Base-by-base conservation (phyloP, 2,113 vertebrate genomes). In the Seriola quinqueradiata region DNA sequence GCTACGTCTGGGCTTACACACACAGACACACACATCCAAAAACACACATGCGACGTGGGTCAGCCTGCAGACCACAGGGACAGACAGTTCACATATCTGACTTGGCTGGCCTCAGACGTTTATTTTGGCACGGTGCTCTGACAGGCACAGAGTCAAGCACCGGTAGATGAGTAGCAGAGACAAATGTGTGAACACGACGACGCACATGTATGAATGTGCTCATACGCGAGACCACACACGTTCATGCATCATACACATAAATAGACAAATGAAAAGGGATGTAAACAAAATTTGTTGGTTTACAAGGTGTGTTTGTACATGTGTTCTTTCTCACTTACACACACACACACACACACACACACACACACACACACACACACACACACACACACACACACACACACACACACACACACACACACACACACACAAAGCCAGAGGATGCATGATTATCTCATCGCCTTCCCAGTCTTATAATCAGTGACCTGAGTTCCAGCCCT, bases 101-200 rank as follows among this genome's bases (percentile, higher is more conserved):
- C 88, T 82, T 55, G 76, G 64, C 84, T 71, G 72, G 86, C 78
- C 79, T 88, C 89, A 75, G 65, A 83, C 81, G 91, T 93, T 93
- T 93, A 90, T 91, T 93, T 89, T 92, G 89, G 90, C 89, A 79
- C 19, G 0, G 65, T 48, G 48, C 82, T 85, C 84, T 85, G 73
- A 88, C 88, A 85, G 75, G 74, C 89, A 82, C 78, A 64, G 67
- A 74, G 76, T 84, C 83, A 72, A 85, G 90, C 79, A 71, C 76
- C 7, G 65, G 76, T 85, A 89, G 83, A 90, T 90, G 89, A 91
- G 86, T 44, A 89, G 87, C 87, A 79, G 90, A 90, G 89, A 90
- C 88, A 88, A 90, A 91, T 90, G 90, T 90, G 86, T 74, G 77
- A 92, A 91, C 86, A 90, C 63, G 87, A 87, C 67, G 82, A 90